Conservation (phyloP, 1,140 invertebrate genomes). For the Choristoneura fumiferana region DNA sequence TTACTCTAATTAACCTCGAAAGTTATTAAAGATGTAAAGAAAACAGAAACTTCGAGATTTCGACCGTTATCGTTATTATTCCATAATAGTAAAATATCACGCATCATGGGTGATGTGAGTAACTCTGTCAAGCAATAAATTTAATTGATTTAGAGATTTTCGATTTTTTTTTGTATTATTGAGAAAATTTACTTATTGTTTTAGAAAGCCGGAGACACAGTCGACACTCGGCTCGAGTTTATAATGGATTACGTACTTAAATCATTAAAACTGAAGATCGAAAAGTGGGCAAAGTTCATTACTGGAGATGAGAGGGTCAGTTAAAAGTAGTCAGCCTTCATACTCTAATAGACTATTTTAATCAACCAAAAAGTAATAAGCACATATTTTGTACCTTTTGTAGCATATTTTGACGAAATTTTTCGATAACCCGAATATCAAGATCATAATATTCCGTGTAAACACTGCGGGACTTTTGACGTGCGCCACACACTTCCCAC, state of each 20-base stretch:
- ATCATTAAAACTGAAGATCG: conserved; percentile 59
- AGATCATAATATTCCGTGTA: conserved; percentile 63
- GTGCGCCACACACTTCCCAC: conserved; percentile 51
- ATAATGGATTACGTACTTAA: conserved; percentile 64
- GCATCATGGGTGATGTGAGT: conserved; percentile 56
- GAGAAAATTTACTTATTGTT: conserved; percentile 31
- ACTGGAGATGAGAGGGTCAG: conserved; percentile 64
- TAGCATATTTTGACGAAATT: conserved; percentile 62
- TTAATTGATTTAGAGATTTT: too few species aligned
- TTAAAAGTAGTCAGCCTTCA: too few species aligned
- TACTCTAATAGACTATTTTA: too few species aligned
- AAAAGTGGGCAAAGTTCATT: conserved; percentile 71
- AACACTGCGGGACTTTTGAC: conserved; percentile 58
- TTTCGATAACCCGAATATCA: conserved; percentile 59
- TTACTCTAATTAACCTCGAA: too few species aligned
- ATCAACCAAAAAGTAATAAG: not conserved
- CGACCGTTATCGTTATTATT: too few species aligned
- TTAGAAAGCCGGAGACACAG: conserved; percentile 54
- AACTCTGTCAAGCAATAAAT: not conserved
- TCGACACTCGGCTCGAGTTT: conserved; percentile 64
- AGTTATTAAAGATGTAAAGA: too few species aligned
- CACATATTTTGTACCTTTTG: conserved; percentile 19
- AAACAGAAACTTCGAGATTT: too few species aligned
- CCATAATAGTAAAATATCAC: not conserved
- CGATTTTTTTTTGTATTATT: conserved; percentile 13